A percentile compares a stretch with the other conserved stretches of the same genome.
phyloP scores from a whole-genome alignment of 2,888 invertebrate species.

The Acronicta leporina region DNA sequence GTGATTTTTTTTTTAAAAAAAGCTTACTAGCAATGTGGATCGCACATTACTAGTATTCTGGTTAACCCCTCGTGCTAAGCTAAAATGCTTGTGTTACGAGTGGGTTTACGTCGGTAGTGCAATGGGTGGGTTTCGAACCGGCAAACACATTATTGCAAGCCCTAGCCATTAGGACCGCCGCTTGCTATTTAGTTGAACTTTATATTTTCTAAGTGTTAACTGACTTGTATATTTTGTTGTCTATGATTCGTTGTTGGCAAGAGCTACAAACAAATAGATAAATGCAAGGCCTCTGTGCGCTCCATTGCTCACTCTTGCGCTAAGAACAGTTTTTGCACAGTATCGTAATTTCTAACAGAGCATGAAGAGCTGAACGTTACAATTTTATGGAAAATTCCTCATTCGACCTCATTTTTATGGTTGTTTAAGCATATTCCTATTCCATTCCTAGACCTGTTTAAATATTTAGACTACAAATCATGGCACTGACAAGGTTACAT shows the following conservation, averaged over 20 bases:
- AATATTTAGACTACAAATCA: no score
- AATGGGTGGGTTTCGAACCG: no score
- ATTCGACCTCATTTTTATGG: background rate
- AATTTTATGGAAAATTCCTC: slow-evolving; percentile 8
- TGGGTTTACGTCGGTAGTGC: no score
- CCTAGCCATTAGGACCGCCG: no score
- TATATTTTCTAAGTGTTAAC: no score
- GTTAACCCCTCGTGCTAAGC: no score
- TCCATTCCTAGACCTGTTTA: background rate
- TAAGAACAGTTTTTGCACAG: slow-evolving; percentile 19
- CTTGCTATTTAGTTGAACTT: no score
- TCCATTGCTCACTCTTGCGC: slow-evolving; percentile 32
- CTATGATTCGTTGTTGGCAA: slow-evolving; percentile 29
- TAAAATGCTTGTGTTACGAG: no score
- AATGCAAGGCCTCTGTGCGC: slow-evolving; percentile 56
- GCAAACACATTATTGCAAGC: no score
- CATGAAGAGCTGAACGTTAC: slow-evolving; percentile 25
- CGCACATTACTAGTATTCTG: no score
- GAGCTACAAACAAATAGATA: slow-evolving; percentile 45
- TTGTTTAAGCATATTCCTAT: background rate
- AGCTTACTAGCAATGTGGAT: no score
- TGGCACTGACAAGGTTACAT: background rate
- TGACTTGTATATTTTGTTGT: slow-evolving; percentile 17
- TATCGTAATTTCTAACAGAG: slow-evolving; percentile 31
- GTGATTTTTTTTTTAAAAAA: no score